A percentile compares a stretch with the other conserved stretches of the same genome.
Conservation (phyloP, 2,888 invertebrate species). For the Pyralis farinalis region DNA sequence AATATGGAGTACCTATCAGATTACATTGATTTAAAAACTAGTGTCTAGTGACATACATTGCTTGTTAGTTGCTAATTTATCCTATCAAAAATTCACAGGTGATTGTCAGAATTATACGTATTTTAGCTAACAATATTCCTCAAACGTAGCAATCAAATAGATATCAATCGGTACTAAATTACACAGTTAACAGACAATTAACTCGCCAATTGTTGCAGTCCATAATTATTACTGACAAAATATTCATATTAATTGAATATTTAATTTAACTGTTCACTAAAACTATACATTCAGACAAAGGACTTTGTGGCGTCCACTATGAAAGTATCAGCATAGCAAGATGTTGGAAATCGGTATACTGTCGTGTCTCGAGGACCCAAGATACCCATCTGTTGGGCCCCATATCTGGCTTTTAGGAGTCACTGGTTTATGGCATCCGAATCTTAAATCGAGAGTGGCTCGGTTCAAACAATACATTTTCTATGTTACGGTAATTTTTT, state of each 20-base stretch:
- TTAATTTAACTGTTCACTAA: neutral
- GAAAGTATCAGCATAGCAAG: too few relatives aligned
- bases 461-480: slow-evolving; percentile 37
- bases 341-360: slow-evolving; percentile 4
- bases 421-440: slow-evolving; percentile 45
- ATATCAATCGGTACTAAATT: slow-evolving; percentile 18
- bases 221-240: slow-evolving; percentile 40
- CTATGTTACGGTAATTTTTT: slow-evolving; percentile 38
- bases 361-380: slow-evolving; percentile 37
- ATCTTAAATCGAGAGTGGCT: slow-evolving; percentile 20
- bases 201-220: slow-evolving; percentile 30
- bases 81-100: too few relatives aligned
- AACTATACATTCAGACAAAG: neutral
- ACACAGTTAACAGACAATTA: slow-evolving; percentile 33
- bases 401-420: slow-evolving; percentile 37
- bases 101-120: too few relatives aligned
- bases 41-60: too few relatives aligned
- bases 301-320: neutral
- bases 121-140: too few relatives aligned
- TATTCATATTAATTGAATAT: slow-evolving; percentile 38
- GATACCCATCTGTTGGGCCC: slow-evolving; percentile 47
- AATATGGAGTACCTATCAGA: too few relatives aligned
- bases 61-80: too few relatives aligned
- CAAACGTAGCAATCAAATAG: too few relatives aligned
- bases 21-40: too few relatives aligned